Base-by-base conservation (phyloP, 2,113 vertebrate species). In the Labeo rohita region DNA sequence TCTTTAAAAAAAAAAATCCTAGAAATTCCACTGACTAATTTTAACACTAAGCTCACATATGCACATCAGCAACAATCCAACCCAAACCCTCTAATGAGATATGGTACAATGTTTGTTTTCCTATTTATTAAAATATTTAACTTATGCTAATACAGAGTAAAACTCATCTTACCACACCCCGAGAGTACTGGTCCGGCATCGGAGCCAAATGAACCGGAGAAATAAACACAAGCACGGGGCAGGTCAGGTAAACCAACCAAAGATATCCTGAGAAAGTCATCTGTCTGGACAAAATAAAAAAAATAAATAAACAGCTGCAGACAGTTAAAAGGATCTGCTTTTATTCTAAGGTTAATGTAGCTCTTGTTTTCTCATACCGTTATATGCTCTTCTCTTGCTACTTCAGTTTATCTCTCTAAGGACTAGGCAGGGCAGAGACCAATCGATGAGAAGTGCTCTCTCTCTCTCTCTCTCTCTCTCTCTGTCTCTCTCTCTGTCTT, bases 141-240 rank as follows among this genome's bases (percentile, higher is more conserved):
- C 12, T 39, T 61, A 36, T 13, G 43, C 18, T 43, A 66, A 66
- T 8, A 8, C 21, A 34, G 13, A 81, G 39, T 49, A 61, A 34
- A 16, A 45, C 21, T 66, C 18, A 18, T 68, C 95, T 94, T 89
- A 95, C 95, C 92, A 95, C 89, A 0, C 94, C 93, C 89, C 82
- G 90, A 10, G 90, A 93, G 87, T 94, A 94, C 68, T 92, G 92
- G 28, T 94, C 91, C 0, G 87, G 68, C n/a, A 36, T 54, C 0
- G 91, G 85, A 49, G 89, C 79, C 52, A 85, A 18, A 39, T 52
- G 76, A 75, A 82, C 92, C 8, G 49, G 36, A 66, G 91, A 63
- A 28, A 39, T 18, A 34, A 89, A 47, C 80, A 79, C 49, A 15
- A 80, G 84, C 78, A 92, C 15, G 13, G 89, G 5, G 9, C 70